These are phyloP conservation scores for Cynopterus sphinx DNA, from an alignment of 2,797 vertebrate genomes.

Conservation along the genomic window DNA sequence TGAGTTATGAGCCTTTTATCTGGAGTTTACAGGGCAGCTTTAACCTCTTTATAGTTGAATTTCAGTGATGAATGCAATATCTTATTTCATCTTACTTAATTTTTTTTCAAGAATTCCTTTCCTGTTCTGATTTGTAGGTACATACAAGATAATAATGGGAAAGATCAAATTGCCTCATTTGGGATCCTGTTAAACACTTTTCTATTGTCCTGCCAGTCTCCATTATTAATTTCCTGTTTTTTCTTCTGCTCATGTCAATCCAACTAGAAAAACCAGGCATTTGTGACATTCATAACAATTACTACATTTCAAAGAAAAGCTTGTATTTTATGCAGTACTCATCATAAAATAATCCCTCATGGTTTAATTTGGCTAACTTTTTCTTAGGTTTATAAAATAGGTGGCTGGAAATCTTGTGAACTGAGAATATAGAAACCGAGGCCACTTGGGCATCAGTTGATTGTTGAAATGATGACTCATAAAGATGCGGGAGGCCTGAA, in stretches of 20 bases:
- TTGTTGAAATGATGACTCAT: neutral
- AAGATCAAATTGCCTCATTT: slow-evolving; percentile 46
- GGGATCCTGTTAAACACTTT: slow-evolving; percentile 62
- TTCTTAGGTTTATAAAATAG: neutral
- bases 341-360: neutral
- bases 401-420: neutral
- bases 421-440: neutral
- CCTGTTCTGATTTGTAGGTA: slow-evolving; percentile 66
- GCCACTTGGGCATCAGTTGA: neutral
- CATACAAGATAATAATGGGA: slow-evolving; percentile 45
- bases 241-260: slow-evolving; percentile 19
- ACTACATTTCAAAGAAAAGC: slow-evolving; percentile 27
- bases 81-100: slow-evolving; percentile 60
- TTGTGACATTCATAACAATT: neutral
- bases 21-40: slow-evolving; percentile 50
- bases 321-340: neutral
- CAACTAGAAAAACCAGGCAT: neutral
- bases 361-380: neutral
- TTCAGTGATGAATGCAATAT: slow-evolving; percentile 58
- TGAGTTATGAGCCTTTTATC: slow-evolving; percentile 69
- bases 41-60: slow-evolving; percentile 68
- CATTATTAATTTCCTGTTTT: slow-evolving; percentile 66
- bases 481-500: neutral
- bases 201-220: slow-evolving; percentile 22
- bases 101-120: slow-evolving; percentile 65